A percentile compares a stretch with the other conserved stretches of the same genome.
These are phyloP conservation scores for Artibeus lituratus DNA, from an alignment of 2,797 vertebrate species.

Conservation along the genomic window DNA sequence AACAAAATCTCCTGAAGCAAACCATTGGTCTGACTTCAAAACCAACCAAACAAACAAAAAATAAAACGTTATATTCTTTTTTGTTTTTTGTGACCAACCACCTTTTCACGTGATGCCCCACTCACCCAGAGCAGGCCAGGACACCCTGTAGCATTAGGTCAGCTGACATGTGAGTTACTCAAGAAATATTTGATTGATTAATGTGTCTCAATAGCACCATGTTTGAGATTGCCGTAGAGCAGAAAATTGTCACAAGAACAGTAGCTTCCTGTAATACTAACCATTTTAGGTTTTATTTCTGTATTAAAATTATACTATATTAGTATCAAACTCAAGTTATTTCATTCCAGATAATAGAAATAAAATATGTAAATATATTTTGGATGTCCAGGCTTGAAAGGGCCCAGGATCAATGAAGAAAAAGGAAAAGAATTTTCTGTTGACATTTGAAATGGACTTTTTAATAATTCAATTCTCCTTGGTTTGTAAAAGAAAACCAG, in stretches of 20 bases:
- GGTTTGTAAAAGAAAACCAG: slow-evolving; percentile 36
- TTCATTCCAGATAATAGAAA: slow-evolving; percentile 44
- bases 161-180: not conserved
- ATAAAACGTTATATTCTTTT: not conserved
- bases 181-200: slow-evolving; percentile 24
- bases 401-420: slow-evolving; percentile 10
- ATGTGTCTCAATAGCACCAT: not conserved
- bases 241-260: not conserved
- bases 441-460: slow-evolving; percentile 49
- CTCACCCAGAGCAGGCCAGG: not conserved
- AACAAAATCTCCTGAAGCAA: too few species aligned
- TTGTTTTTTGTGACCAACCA: not conserved
- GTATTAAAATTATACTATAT: not conserved
- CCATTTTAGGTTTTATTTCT: slow-evolving; percentile 43
- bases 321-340: slow-evolving; percentile 18
- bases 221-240: not conserved
- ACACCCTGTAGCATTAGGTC: not conserved
- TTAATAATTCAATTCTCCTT: slow-evolving; percentile 48
- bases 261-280: not conserved
- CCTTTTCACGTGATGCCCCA: not conserved
- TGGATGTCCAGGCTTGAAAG: slow-evolving; percentile 4
- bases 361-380: slow-evolving; percentile 52
- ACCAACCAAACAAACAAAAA: not conserved
- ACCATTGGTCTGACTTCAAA: too few species aligned
- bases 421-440: slow-evolving; percentile 42